Evolutionary conservation across 2,888 invertebrate genomes (phyloP), one percentile per base, ranked within the genome.

Genomic region (Agrochola lota): DNA sequence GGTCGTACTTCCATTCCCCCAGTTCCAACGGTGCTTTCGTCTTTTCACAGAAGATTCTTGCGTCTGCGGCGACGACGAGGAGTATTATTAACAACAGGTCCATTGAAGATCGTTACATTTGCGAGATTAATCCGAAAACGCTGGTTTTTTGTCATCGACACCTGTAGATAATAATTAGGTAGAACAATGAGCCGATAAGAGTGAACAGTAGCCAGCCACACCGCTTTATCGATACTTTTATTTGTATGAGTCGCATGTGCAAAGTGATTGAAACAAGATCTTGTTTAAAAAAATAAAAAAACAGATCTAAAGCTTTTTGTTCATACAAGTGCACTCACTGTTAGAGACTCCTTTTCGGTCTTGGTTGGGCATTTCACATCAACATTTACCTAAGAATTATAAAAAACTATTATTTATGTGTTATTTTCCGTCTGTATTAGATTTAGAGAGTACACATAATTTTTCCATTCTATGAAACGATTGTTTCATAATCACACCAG

Each of bases 1-100:
- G 87, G 35, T 91, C 82, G 70, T 90, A 83, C 23, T 78, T 86
- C 96, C 96, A 96, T 59, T 87, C 76, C 0, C 96, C 96, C 0
- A 94, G 71, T 87, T 96, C 96, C 0, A 96, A 82, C 0, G 95
- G 94, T 26, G 90, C 89, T 82, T 94, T 94, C 0, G 90, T 88
- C 81, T 92, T 92, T 55, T 91, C 93, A 82, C 95, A 95, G 77
- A 92, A 91, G 59, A 90, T 81, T 81, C 90, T 91, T 6, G 91
- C 91, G 30, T 91, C 87, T 1, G 81, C 78, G 57, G 78, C 68
- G 35, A 84, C 68, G 52, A 75, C 82, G 26, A 87, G 66, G 6
- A 89, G n/a, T 20, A 90, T 20, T 23, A 91, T 46, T 17, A 88
- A 62, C 55, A 85, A 72, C 68, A 81, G 78, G 78, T 91, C 89